Percentiles rank a stretch among this genome's conserved stretches.
Evolutionary conservation across 1,140 invertebrate species (phyloP).

Genomic region (Cyclargus thomasi): DNA sequence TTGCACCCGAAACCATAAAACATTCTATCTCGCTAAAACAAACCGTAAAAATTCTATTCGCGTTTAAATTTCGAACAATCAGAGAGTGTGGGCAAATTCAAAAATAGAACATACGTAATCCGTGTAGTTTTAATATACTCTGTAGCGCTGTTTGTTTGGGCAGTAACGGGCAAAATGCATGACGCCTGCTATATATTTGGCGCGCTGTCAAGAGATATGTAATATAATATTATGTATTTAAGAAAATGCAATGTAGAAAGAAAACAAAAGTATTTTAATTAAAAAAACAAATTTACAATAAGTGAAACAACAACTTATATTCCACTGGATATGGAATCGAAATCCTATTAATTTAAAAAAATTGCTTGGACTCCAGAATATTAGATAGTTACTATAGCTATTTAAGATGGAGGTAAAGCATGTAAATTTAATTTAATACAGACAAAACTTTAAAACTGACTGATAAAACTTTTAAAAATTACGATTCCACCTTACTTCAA

Average conservation of each 20-base stretch:
- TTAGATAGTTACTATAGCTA: no score
- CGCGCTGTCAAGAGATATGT: slow-evolving; percentile 43
- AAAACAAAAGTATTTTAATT: neutral
- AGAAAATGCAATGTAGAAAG: neutral
- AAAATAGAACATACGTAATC: slow-evolving; percentile 14
- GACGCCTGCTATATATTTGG: slow-evolving; percentile 54
- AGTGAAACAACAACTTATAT: no score
- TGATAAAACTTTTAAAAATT: no score
- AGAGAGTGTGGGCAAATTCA: slow-evolving; percentile 2
- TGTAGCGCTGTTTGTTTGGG: slow-evolving; percentile 5
- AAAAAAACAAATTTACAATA: neutral
- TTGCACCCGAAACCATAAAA: neutral
- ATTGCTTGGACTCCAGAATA: no score
- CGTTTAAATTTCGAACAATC: slow-evolving; percentile 7
- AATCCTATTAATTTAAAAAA: no score
- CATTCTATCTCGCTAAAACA: neutral
- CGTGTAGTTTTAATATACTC: slow-evolving; percentile 9
- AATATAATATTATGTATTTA: slow-evolving; percentile 19
- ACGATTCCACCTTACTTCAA: no score
- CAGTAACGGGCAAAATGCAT: slow-evolving; percentile 31
- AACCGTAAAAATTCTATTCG: slow-evolving; percentile 7
- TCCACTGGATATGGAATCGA: no score
- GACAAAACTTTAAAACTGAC: no score
- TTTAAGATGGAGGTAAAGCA: no score
- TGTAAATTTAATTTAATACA: no score